A percentile compares a stretch with the other conserved stretches of the same genome.
Evolutionary conservation across 2,888 invertebrate genomes (phyloP).

Genomic region (Microplitis manilae): DNA sequence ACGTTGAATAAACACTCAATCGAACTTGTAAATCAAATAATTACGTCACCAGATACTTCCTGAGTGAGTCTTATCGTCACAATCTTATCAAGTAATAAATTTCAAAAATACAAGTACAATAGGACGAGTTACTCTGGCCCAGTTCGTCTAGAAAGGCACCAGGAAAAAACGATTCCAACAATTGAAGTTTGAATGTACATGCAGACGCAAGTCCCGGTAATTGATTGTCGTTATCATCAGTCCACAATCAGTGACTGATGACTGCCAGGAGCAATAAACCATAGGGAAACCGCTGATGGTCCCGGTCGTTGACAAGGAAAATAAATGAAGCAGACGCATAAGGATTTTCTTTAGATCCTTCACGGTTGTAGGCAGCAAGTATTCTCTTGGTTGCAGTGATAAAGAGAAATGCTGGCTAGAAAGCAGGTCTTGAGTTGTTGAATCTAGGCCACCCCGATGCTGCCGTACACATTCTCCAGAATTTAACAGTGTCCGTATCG

Average conservation of each 20-base stretch:
- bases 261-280: too few relatives aligned
- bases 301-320: background rate
- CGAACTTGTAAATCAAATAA: background rate
- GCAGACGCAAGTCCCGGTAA: background rate
- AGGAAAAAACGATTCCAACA: background rate
- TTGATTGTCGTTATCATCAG: background rate
- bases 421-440: constrained; percentile 69
- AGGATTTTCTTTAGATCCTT: constrained; percentile 16
- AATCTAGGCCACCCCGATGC: constrained; percentile 70
- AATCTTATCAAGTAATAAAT: too few relatives aligned
- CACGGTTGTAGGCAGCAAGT: constrained; percentile 25
- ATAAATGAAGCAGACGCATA: background rate
- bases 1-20: constrained; percentile 16
- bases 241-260: too few relatives aligned
- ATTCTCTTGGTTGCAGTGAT: constrained; percentile 62
- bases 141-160: constrained; percentile 12
- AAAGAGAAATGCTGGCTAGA: constrained; percentile 72
- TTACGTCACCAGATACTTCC: too few relatives aligned
- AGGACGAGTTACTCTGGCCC: background rate
- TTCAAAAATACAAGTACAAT: background rate
- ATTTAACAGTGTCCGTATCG: constrained; percentile 67
- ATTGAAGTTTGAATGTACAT: too few relatives aligned
- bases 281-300: too few relatives aligned
- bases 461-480: constrained; percentile 66
- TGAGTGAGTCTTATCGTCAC: too few relatives aligned